Percentiles rank a stretch among this genome's conserved stretches.
These are phyloP conservation scores for Olivierus martensii DNA, from an alignment of 1,140 invertebrate species.

Conservation along the genomic window DNA sequence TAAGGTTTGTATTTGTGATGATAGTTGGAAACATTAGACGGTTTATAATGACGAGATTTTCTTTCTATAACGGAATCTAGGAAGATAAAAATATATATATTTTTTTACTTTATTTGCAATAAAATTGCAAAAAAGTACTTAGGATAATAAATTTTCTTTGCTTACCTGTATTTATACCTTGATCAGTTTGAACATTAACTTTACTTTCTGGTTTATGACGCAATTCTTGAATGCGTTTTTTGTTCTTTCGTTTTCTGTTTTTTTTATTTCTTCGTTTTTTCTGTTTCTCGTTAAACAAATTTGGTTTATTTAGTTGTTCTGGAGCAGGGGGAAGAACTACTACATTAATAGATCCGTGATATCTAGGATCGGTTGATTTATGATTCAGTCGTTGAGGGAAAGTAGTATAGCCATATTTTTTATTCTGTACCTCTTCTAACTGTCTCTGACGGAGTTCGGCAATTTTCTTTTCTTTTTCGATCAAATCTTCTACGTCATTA, in stretches of 20 bases:
- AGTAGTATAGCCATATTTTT: background rate
- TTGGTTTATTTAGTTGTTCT: background rate
- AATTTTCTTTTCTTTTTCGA: conserved; percentile 1
- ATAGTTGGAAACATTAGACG: background rate
- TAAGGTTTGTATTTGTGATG: background rate
- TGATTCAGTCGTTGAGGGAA: too few relatives aligned
- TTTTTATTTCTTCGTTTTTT: background rate
- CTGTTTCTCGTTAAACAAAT: background rate
- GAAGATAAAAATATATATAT: too few relatives aligned
- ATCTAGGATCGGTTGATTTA: background rate
- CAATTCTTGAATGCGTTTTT: background rate
- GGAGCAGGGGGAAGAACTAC: background rate
- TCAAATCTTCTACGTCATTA: conserved; percentile 6
- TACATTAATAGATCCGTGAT: background rate
- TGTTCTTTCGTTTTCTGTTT: background rate
- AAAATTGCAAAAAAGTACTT: too few relatives aligned
- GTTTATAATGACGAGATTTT: background rate
- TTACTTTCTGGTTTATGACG: background rate
- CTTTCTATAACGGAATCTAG: background rate
- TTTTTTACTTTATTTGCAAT: too few relatives aligned
- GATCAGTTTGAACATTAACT: too few relatives aligned
- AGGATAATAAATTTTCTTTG: too few relatives aligned
- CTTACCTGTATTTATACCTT: too few relatives aligned
- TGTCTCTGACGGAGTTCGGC: conserved; percentile 11
- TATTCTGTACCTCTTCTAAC: conserved; percentile 6